Evolutionary conservation across 2,888 invertebrate genomes (phyloP), one percentile per base, ranked within the genome.

Genomic region (Drosophila hamatofila): DNA sequence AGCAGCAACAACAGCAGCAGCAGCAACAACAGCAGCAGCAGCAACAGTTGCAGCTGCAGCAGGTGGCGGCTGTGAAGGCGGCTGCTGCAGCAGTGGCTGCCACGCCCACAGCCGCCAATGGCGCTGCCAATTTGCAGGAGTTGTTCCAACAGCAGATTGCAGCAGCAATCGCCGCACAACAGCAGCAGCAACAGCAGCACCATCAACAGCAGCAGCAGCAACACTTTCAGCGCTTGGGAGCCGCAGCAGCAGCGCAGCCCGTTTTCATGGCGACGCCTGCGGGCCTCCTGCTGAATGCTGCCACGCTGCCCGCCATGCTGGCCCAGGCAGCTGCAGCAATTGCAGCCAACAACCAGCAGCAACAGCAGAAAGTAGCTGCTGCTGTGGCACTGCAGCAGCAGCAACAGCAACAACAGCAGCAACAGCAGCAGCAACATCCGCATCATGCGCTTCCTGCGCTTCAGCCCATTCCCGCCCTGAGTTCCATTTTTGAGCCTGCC

Each of bases 241-340:
- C 91, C 62, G 83, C 90, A 27, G 86, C 91, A 16, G 84, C 92
- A 6, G 90, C 82, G 35, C 93, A 93, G 68, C 92, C 92, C 3
- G 90, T 93, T 23, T 92, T 93, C 60, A 93, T 93, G 92, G 91
- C 93, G 51, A 93, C 93, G 30, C 91, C 93, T 2, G 90, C 92
- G 3, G 93, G 92, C 0, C 58, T 92, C 25, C 73, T 93, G 66
- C 72, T 93, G 8, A 93, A 92, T 63, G 91, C 93, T 1, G 89
- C 92, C 39, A 91, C 92, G n/a, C 63, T 93, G 58, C 93, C 93
- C 16, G 90, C 93, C 5, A 92, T 93, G 90, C 60, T 92, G 61
- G 91, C 91, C n/a, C 88, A 91, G 52, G 91, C 92, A n/a, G 90
- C 91, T 4, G 91, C 91, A 3, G 88, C 91, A 9, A 74, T 91